These are phyloP conservation scores for Reticulitermes speratus DNA, from an alignment of 1,140 invertebrate genomes.

Conservation along the genomic window DNA sequence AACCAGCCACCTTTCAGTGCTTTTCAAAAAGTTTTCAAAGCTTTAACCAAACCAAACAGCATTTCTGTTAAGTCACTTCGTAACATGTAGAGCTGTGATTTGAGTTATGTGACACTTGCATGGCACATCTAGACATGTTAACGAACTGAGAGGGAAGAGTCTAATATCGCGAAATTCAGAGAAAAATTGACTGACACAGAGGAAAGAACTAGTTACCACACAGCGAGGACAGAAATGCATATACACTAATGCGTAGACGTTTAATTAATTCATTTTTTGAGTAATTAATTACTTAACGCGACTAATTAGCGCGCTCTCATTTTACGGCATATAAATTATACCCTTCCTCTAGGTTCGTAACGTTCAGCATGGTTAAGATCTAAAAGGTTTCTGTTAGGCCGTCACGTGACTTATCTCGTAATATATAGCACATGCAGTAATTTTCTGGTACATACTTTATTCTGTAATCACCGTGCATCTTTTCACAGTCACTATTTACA, in stretches of 20 bases:
- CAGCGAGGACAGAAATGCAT: not conserved
- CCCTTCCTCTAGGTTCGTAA: not conserved
- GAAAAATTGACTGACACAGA: not conserved
- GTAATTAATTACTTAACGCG: slow-evolving; percentile 20
- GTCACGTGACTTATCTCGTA: not conserved
- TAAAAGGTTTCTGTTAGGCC: not conserved
- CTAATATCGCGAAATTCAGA: not conserved
- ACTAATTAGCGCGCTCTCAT: slow-evolving; percentile 22
- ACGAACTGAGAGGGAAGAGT: not conserved
- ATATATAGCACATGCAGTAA: not conserved
- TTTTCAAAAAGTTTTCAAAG: not conserved
- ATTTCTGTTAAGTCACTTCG: not conserved
- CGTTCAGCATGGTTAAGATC: not conserved
- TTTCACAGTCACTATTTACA: no score
- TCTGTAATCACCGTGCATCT: no score
- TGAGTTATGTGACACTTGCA: not conserved
- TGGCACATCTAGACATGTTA: not conserved
- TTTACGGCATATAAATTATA: not conserved
- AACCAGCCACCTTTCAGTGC: not conserved
- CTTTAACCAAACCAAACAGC: not conserved
- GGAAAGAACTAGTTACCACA: not conserved
- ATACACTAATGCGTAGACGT: not conserved
- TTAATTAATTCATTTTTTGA: slow-evolving; percentile 26
- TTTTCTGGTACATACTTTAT: no score
- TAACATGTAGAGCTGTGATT: not conserved